A percentile compares a stretch with the other conserved stretches of the same genome.
Evolutionary conservation across 2,888 invertebrate species (phyloP).

Genomic region (Zygaena filipendulae): DNA sequence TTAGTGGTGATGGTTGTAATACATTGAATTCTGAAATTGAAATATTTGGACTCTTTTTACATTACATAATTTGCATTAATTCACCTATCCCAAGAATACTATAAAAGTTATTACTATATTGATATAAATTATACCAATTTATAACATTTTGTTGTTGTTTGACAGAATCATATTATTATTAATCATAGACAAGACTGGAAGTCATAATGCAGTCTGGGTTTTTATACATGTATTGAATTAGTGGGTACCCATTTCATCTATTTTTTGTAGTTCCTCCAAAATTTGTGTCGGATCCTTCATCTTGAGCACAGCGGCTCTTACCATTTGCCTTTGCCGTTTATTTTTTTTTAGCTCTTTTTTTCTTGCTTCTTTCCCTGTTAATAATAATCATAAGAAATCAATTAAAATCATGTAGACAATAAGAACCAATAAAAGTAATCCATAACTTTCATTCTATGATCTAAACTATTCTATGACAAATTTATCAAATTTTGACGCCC

Average conservation of each 20-base stretch:
- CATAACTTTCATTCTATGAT: no score
- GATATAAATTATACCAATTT: no score
- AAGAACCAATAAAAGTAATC: no score
- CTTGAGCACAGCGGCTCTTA: slow-evolving; percentile 95
- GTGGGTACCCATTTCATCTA: slow-evolving; percentile 99
- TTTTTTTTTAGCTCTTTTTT: slow-evolving; percentile 99
- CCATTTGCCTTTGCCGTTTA: slow-evolving; percentile 96
- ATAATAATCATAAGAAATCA: no score
- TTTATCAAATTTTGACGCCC: not conserved
- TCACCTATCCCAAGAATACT: not conserved
- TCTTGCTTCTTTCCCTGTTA: slow-evolving; percentile 92
- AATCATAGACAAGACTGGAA: no score
- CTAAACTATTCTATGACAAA: no score
- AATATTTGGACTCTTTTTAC: slow-evolving; percentile 2
- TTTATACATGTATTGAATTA: no score
- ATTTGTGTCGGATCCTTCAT: slow-evolving; percentile 97
- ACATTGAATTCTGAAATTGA: slow-evolving; percentile 91
- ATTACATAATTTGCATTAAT: not conserved
- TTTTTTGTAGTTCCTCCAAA: slow-evolving; percentile 95
- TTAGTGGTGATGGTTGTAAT: slow-evolving; percentile 91
- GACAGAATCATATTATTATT: no score
- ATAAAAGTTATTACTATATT: not conserved
- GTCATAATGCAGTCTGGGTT: no score
- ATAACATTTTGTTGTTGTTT: no score
- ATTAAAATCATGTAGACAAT: no score